Evolutionary conservation across 2,113 vertebrate genomes (phyloP), one percentile per base, ranked within the genome.

Genomic region (Phalacrocorax pelagicus): DNA sequence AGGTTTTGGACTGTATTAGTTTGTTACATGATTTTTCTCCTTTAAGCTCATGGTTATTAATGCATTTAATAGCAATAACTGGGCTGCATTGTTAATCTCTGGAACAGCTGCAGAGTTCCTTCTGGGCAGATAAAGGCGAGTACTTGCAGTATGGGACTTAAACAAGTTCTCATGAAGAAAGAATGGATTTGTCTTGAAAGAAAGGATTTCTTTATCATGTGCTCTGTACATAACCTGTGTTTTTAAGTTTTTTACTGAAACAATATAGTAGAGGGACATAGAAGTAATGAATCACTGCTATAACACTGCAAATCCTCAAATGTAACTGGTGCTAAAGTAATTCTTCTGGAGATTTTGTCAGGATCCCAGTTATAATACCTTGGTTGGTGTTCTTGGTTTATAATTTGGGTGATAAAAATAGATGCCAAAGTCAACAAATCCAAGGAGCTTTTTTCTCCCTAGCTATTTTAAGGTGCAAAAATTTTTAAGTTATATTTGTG

Each of bases 401-500:
- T 62, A 6, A 72, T 14, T 77, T 34, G 15, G 49, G 32, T 32
- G 59, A 30, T 61, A 58, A 54, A 81, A 78, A 49, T 4, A 44
- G 38, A 32, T 21, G 5, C 20, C 22, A 11, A 26, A 79, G 22
- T 47, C 32, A 20, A 13, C 16, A 23, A 15, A 55, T 32, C 17
- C 10, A 10, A 22, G 52, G 15, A 58, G 7, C 34, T 21, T 6
- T 78, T 71, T 59, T 3, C 32, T 47, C 27, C n/a, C 10, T 36
- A 8, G 19, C 4, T 63, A 12, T 72, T 70, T 38, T 42, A 54
- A 80, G 29, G 47, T 63, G 30, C 24, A 66, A 46, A 46, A 34
- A 34, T 17, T 29, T 7, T 52, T 0, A 49, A 27, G 3, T 47
- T 36, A 4, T 0, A 7, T 23, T 30, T 40, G 11, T 47, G 32